Base-by-base conservation (phyloP, 2,888 invertebrate genomes). In the Nemotelus nigrinus region DNA sequence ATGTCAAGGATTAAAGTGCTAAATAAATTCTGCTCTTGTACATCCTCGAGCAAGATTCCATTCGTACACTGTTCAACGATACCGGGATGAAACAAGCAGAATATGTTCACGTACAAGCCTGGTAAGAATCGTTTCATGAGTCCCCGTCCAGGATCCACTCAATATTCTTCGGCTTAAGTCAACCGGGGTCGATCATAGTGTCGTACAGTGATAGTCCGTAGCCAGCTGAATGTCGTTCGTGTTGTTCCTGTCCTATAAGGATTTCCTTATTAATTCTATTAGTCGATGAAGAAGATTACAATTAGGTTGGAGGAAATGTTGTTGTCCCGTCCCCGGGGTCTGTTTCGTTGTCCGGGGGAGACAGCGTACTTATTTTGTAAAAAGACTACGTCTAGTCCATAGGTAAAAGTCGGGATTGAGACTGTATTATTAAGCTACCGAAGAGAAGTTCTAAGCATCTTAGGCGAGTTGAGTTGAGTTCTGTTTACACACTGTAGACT, bases 11-110 rank as follows among this genome's bases (percentile, higher is more conserved):
- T 64, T 64, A 76, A 65, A 64, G 71, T 65, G 60, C 48, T 64
- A 76, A 74, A 64, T 76, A 65, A 65, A 76, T 64, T 64, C 65
- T 76, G 47, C 43, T 76, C 41, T n/a, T n/a, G 41, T n/a, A 71
- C 3, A 63, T 63, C 63, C 63, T 63, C 8, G 25, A 25, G 25
- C 25, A 25, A 25, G 25, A 25, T 25, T 41, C 0, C 10, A 41
- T 10, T 64, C 64, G 43, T 10, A 41, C 43, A 64, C 25, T 64
- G 10, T 43, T 43, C 43, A 64, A 41, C 10, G 64, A 41, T 10
- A 10, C 25, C 43, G 41, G 44, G 64, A 5, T 64, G 53, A 53
- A 53, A 53, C 25, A 25, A 57, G 57, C 57, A 57, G 57, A 57
- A 10, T 10, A 6, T 6, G n/a, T 57, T 57, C 25, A 25, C 10